Percentiles rank a stretch among this genome's conserved stretches.
phyloP scores from a whole-genome alignment of 2,888 invertebrate genomes.

The Steinernema carpocapsae region DNA sequence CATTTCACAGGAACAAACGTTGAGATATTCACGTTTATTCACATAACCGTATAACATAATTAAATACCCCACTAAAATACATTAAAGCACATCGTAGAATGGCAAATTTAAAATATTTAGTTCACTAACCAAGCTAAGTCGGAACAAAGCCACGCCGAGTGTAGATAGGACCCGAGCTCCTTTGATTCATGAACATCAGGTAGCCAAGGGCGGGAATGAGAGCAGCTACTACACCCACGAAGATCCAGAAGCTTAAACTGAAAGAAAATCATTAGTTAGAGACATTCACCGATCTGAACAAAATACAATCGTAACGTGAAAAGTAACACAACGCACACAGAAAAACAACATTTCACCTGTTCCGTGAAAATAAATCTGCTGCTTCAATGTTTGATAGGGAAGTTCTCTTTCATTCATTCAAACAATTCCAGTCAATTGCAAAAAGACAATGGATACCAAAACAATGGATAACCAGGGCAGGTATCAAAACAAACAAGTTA shows the following conservation, averaged over 20 bases:
- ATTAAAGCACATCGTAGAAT: too few species aligned
- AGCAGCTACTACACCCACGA: background rate
- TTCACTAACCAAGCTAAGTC: background rate
- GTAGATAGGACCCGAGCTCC: background rate
- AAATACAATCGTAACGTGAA: background rate
- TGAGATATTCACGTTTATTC: too few species aligned
- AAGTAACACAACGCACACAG: background rate
- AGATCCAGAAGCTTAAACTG: conserved; percentile 17
- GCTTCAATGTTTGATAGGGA: background rate
- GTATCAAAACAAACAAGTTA: too few species aligned
- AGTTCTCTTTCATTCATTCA: too few species aligned
- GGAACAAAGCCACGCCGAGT: conserved; percentile 1
- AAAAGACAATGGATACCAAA: too few species aligned
- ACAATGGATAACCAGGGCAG: too few species aligned
- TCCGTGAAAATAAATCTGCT: too few species aligned
- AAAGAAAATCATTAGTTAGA: background rate
- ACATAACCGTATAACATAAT: too few species aligned
- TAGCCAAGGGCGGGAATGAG: background rate
- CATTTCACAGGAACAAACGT: too few species aligned
- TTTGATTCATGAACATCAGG: background rate
- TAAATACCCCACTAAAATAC: too few species aligned
- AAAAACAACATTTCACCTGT: background rate
- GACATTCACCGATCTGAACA: background rate
- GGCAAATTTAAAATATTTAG: too few species aligned
- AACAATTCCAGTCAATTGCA: too few species aligned